Conservation (phyloP, 2,797 vertebrate genomes). For the Manis pentadactyla region DNA sequence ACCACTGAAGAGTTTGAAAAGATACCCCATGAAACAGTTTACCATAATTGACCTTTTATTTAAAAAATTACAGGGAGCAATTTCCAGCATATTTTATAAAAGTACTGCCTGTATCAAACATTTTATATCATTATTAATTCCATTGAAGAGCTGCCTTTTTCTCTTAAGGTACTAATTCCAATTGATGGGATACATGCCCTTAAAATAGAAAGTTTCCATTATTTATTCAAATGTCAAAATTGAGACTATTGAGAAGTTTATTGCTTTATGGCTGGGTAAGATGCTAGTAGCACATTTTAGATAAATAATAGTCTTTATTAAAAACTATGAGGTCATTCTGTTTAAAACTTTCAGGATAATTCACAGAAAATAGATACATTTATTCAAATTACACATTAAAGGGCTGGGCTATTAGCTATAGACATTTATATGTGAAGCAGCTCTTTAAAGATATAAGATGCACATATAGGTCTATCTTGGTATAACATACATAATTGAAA, state of each 20-base stretch:
- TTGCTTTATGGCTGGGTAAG: constrained; percentile 75
- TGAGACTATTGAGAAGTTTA: constrained; percentile 74
- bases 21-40: constrained; percentile 77
- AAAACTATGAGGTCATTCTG: constrained; percentile 73
- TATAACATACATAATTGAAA: constrained; percentile 80
- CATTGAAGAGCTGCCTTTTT: constrained; percentile 86
- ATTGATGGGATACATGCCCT: constrained; percentile 68
- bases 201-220: constrained; percentile 76
- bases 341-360: constrained; percentile 77
- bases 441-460: constrained; percentile 86
- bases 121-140: constrained; percentile 80
- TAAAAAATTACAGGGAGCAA: constrained; percentile 85
- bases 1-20: constrained; percentile 60
- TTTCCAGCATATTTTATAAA: constrained; percentile 84
- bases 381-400: constrained; percentile 76
- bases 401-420: constrained; percentile 59
- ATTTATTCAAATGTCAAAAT: constrained; percentile 78
- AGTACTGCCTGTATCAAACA: constrained; percentile 86
- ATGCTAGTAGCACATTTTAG: constrained; percentile 65
- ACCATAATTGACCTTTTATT: constrained; percentile 86
- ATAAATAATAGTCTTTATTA: constrained; percentile 77
- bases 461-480: constrained; percentile 72
- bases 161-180: constrained; percentile 73
- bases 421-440: constrained; percentile 82
- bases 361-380: constrained; percentile 79